Base-by-base conservation (phyloP, 92 coral and sea anemone species). In the Parazoanthus atlanticus region DNA sequence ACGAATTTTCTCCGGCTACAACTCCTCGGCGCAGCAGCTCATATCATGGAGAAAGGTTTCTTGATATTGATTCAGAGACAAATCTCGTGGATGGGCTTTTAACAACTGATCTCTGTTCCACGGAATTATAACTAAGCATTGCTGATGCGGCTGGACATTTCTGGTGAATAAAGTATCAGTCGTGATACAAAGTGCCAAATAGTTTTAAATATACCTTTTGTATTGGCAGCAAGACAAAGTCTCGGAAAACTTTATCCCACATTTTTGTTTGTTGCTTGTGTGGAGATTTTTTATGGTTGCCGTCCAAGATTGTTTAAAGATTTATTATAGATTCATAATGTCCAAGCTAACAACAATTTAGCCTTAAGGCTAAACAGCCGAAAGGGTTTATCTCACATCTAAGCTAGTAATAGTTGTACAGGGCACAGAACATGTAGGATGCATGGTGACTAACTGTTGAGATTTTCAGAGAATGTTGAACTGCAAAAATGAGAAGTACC, bases 51-150 rank as follows among this genome's bases (percentile, higher is more conserved):
- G 19, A 78, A 9, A 26, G 38, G 23, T 78, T 28, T 16, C 8
- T 78, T 10, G 81, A 11, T 41, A 15, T 9, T 8, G 66, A 78
- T 2, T 78, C 61, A 7, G 64, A 78, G n/a, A 78, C 82, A 43
- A 78, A 78, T 19, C 64, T 78, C 23, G 82, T 78, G 66, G 82
- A 78, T 10, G 82, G 82, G 32, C 61, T 78, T n/a, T 26, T 78
- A 26, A 78, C 82, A 30, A 78, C 82, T 46, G 82, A 78, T 78
- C 82, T 78, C 33, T 78, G 82, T 47, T 78, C 82, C 58, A 78
- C 82, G 46, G 82, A 78, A 16, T 38, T 78, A 43, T 78, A 31
- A 47, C 69, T 19, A 21, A 61, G 5, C 69, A 21, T 6, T 19
- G 21, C 26, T 61, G 25, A 61, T 23, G 69, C 5, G 69, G 69